Evolutionary conservation across 2,888 invertebrate species (phyloP), one percentile per base, ranked within the genome.

Genomic region (Myopa tessellatipennis): DNA sequence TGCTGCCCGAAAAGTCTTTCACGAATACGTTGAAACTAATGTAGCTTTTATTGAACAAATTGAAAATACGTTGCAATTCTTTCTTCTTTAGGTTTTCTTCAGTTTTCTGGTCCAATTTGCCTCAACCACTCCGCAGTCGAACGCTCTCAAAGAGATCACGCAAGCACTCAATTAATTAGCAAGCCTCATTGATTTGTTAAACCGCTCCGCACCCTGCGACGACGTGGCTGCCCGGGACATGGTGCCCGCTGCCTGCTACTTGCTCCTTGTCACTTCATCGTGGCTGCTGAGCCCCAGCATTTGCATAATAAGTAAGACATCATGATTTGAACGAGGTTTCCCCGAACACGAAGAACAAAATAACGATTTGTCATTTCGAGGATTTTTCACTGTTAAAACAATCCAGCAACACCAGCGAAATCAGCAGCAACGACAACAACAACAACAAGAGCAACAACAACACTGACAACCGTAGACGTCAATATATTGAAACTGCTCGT

Each of bases 281-380:
- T 36, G 36, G 34, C 72, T 26, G 55, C 63, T 18, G 12, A n/a
- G 26, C 36, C 34, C 4, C 38, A 36, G 40, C 18, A 67, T 74
- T 74, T 74, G 74, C 67, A 74, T 74, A 74, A 74, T 74, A 74
- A 74, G 74, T 67, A 74, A 74, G 74, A 74, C 74, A 74, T 74
- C 74, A 74, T 36, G 68, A 74, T 74, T 58, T 67, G 7, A 55
- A 40, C 58, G 52, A n/a, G n/a, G 26, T 34, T 67, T n/a, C 14
- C 38, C 14, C 61, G 34, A 58, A 38, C 38, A 26, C 38, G 55
- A 18, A 45, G 55, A 58, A 67, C 74, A 52, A 74, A 74, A 55
- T 74, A 74, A 74, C 65, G 74, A 74, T 74, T 74, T 74, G 74
- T 74, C 74, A 74, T 68, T 74, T 74, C 74, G 74, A 67, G 38